phyloP scores from a whole-genome alignment of 2,113 vertebrate genomes.

The Thymallus thymallus region DNA sequence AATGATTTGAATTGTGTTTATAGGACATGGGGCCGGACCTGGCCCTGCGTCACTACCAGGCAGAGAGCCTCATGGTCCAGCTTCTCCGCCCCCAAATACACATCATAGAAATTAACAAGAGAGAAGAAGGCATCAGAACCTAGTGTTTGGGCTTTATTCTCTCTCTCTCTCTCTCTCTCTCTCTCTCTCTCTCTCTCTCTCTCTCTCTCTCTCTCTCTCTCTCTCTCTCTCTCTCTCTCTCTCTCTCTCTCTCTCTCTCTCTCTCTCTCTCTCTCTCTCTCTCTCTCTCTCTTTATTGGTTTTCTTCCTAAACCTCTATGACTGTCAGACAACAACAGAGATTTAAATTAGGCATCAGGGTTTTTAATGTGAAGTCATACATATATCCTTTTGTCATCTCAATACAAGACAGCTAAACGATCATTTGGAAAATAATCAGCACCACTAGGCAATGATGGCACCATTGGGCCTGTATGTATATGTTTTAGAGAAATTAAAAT shows the following conservation, averaged over 20 bases:
- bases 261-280: too few relatives aligned
- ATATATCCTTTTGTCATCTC: neutral
- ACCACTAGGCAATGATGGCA: slow-evolving; percentile 32
- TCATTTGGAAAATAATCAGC: slow-evolving; percentile 26
- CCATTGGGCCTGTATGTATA: slow-evolving; percentile 37
- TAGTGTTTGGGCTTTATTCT: neutral
- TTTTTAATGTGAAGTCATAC: neutral
- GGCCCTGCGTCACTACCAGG: slow-evolving; percentile 56
- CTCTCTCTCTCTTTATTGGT: neutral
- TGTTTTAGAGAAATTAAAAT: slow-evolving; percentile 62
- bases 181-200: neutral
- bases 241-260: neutral
- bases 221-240: neutral
- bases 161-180: too few relatives aligned
- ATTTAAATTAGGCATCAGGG: slow-evolving; percentile 38
- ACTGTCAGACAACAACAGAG: neutral
- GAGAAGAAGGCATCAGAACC: slow-evolving; percentile 6
- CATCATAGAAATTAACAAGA: slow-evolving; percentile 37
- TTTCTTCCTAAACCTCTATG: neutral
- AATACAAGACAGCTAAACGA: slow-evolving; percentile 22
- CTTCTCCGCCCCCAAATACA: slow-evolving; percentile 60
- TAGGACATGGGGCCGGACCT: slow-evolving; percentile 68
- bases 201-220: neutral
- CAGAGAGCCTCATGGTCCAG: slow-evolving; percentile 7
- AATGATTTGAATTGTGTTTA: slow-evolving; percentile 80